Conservation (phyloP, 1,140 invertebrate species). For the Odontomachus brunneus region DNA sequence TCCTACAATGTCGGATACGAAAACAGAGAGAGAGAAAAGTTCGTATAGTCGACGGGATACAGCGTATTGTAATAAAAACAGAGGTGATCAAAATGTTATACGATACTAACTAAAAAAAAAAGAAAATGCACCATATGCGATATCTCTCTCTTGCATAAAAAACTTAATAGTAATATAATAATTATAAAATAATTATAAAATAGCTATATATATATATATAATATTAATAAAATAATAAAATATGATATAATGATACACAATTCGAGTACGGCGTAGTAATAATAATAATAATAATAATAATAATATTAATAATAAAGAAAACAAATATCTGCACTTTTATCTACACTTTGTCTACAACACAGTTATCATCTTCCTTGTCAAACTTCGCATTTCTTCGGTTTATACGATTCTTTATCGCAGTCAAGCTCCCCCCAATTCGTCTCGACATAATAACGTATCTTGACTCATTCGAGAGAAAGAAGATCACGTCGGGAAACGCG, state of each 20-base stretch:
- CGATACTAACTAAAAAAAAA: slow-evolving; percentile 45
- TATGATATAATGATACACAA: slow-evolving; percentile 65
- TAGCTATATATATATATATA: slow-evolving; percentile 70
- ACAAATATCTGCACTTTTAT: slow-evolving; percentile 74
- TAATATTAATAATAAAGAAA: slow-evolving; percentile 74
- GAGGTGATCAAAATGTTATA: slow-evolving; percentile 66
- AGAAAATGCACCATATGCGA: slow-evolving; percentile 65
- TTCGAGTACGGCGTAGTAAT: slow-evolving; percentile 63
- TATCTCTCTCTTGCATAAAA: slow-evolving; percentile 72
- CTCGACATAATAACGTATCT: slow-evolving; percentile 8
- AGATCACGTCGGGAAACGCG: slow-evolving; percentile 35
- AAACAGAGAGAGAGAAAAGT: slow-evolving; percentile 51
- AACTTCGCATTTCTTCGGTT: slow-evolving; percentile 16
- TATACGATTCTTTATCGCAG: slow-evolving; percentile 34
- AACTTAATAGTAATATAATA: slow-evolving; percentile 68
- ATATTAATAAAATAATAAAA: slow-evolving; percentile 71
- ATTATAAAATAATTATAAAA: slow-evolving; percentile 59
- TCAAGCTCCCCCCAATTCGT: slow-evolving; percentile 27
- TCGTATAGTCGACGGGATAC: slow-evolving; percentile 46
- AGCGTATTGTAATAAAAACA: slow-evolving; percentile 41
- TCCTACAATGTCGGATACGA: slow-evolving; percentile 66
- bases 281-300: slow-evolving; percentile 64
- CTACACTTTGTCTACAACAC: slow-evolving; percentile 72
- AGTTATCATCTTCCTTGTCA: slow-evolving; percentile 49
- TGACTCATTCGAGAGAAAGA: slow-evolving; percentile 36